Evolutionary conservation across 2,888 invertebrate species (phyloP).

Genomic region (Junonia oenone): DNA sequence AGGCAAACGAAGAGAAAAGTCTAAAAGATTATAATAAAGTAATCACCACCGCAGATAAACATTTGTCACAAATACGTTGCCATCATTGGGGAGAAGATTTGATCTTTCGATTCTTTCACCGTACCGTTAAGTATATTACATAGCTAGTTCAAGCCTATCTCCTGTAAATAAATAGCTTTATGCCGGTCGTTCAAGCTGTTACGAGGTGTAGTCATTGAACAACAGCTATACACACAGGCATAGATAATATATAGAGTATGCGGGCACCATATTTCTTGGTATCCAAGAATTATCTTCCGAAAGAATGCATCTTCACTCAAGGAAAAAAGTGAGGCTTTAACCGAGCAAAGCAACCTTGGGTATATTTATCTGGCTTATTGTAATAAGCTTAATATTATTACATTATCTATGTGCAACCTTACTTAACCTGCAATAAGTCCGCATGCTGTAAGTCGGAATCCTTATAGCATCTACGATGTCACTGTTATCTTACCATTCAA

Average conservation of each 20-base stretch:
- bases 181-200: no score
- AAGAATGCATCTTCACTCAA: slow-evolving; percentile 15
- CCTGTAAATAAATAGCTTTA: no score
- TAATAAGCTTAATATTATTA: slow-evolving; percentile 32
- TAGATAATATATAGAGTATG: neutral
- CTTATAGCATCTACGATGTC: slow-evolving; percentile 19
- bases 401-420: slow-evolving; percentile 29
- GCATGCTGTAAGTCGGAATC: slow-evolving; percentile 21
- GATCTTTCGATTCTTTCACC: no score
- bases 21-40: no score
- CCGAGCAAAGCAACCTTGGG: slow-evolving; percentile 23
- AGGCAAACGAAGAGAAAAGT: no score
- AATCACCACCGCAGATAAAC: no score
- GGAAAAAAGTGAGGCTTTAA: slow-evolving; percentile 13
- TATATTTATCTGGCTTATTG: slow-evolving; percentile 30
- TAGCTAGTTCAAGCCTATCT: no score
- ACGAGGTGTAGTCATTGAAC: no score
- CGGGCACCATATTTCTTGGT: neutral
- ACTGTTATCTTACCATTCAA: slow-evolving; percentile 12
- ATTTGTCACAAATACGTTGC: no score
- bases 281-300: slow-evolving; percentile 7
- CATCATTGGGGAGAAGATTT: no score
- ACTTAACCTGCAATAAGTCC: slow-evolving; percentile 14
- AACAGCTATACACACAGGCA: neutral
- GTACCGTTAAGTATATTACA: no score